A percentile compares a stretch with the other conserved stretches of the same genome.
Conservation (phyloP, 2,888 invertebrate species). For the Bellardia bayeri region DNA sequence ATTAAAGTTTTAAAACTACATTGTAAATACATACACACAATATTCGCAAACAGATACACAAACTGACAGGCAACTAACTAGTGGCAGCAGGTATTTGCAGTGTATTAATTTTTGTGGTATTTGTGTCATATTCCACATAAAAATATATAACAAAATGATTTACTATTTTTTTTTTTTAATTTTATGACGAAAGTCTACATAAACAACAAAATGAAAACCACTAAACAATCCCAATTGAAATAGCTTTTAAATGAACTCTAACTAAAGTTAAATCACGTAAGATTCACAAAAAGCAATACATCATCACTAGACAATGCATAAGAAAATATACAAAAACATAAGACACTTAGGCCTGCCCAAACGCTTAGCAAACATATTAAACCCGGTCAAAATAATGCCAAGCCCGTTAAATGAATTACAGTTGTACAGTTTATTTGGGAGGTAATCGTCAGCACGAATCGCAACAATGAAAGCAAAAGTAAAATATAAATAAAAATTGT, state of each 20-base stretch:
- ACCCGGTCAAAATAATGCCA: neutral
- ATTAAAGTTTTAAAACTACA: neutral
- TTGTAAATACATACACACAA: neutral
- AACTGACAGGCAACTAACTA: neutral
- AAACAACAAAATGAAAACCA: slow-evolving; percentile 17
- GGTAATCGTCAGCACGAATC: slow-evolving; percentile 52
- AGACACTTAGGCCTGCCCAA: slow-evolving; percentile 17
- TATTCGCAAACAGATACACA: neutral
- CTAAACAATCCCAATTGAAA: slow-evolving; percentile 43
- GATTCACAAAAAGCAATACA: slow-evolving; percentile 25
- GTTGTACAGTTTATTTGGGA: slow-evolving; percentile 3
- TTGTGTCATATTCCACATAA: slow-evolving; percentile 59
- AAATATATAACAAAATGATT: slow-evolving; percentile 49
- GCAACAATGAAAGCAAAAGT: slow-evolving; percentile 64
- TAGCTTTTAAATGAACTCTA: slow-evolving; percentile 17
- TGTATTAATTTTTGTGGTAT: slow-evolving; percentile 33
- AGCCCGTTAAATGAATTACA: neutral
- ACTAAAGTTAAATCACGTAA: slow-evolving; percentile 59
- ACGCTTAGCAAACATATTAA: neutral
- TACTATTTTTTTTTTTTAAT: slow-evolving; percentile 20
- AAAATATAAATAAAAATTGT: slow-evolving; percentile 47
- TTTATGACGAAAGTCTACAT: slow-evolving; percentile 35
- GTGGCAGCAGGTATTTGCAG: neutral
- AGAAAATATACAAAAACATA: neutral
- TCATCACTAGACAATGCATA: neutral